These are phyloP conservation scores for Marcusenius ussheri DNA, from an alignment of 2,113 vertebrate genomes.

Conservation along the genomic window DNA sequence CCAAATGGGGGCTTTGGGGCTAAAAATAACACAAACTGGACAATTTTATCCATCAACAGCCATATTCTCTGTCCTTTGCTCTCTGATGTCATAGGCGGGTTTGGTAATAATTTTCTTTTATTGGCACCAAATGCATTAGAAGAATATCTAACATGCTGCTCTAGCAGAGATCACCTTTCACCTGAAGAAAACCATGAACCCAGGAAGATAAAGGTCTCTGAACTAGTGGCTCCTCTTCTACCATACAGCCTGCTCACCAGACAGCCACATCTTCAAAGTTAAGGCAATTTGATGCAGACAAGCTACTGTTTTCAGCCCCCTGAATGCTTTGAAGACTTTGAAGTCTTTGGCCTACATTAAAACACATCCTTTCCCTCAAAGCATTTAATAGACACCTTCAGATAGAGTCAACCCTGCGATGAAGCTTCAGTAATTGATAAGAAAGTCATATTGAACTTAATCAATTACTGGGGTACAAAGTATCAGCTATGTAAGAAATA, in stretches of 20 bases:
- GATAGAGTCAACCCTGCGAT: neutral
- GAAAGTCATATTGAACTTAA: neutral
- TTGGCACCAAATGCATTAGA: neutral
- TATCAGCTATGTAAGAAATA: neutral
- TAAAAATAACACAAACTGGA: neutral
- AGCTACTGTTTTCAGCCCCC: neutral
- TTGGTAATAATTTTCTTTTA: neutral
- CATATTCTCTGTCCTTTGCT: neutral
- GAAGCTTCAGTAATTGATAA: neutral
- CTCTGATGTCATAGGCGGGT: neutral
- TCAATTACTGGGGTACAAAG: neutral
- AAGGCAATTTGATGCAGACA: neutral
- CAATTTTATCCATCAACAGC: neutral
- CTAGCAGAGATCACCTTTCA: neutral
- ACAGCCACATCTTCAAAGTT: neutral
- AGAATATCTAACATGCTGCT: too few species aligned
- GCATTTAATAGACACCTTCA: neutral
- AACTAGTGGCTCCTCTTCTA: neutral
- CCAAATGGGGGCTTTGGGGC: conserved; percentile 22
- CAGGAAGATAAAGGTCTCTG: neutral
- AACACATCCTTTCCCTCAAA: neutral
- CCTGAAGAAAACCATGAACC: neutral
- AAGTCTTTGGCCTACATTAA: neutral
- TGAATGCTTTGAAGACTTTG: neutral
- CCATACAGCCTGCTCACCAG: neutral